Conservation (phyloP, 2,797 vertebrate species). For the Xyrichtys novacula region DNA sequence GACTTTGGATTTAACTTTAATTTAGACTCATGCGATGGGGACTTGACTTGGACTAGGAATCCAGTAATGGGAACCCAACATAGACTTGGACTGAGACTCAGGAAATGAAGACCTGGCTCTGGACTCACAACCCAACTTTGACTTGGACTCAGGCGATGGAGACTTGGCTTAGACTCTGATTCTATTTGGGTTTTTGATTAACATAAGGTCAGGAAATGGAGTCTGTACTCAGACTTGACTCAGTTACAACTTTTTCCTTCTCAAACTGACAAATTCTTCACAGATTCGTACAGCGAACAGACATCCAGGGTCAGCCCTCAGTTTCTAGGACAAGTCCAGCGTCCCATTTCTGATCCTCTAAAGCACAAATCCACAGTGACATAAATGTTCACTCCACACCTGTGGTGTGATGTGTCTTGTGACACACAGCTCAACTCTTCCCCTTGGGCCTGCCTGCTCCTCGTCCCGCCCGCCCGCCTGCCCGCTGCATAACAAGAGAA, state of each 20-base stretch:
- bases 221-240: too few species aligned
- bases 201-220: too few species aligned
- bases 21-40: too few species aligned
- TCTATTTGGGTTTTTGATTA: too few species aligned
- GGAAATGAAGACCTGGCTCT: too few species aligned
- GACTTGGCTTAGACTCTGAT: too few species aligned
- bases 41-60: too few species aligned
- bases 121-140: too few species aligned
- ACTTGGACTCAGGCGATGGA: too few species aligned
- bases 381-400: slow-evolving; percentile 69
- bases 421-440: slow-evolving; percentile 76
- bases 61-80: too few species aligned
- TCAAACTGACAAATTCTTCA: background rate
- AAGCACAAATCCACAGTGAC: slow-evolving; percentile 54
- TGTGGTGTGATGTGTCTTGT: slow-evolving; percentile 79
- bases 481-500: slow-evolving; percentile 87
- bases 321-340: slow-evolving; percentile 62
- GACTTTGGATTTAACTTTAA: too few species aligned
- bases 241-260: background rate
- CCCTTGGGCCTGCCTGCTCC: slow-evolving; percentile 75
- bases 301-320: slow-evolving; percentile 20
- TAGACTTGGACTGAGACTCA: too few species aligned
- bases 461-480: slow-evolving; percentile 46
- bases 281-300: slow-evolving; percentile 3
- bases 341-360: slow-evolving; percentile 53